phyloP scores from a whole-genome alignment of 2,888 invertebrate genomes.

The Tiphia femorata region DNA sequence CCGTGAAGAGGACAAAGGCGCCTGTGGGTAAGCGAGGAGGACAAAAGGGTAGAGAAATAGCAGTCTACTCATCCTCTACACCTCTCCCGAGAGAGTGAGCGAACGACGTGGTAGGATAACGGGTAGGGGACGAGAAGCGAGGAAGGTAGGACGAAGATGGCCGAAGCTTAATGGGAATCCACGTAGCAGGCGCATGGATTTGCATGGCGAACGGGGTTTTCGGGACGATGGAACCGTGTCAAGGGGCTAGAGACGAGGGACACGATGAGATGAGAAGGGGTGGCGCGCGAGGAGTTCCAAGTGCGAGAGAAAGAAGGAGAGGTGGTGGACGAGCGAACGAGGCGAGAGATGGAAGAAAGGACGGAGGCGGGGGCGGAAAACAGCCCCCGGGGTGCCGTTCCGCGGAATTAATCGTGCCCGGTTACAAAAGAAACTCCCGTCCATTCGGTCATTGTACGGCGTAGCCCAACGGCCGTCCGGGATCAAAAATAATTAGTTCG shows the following conservation, averaged over 20 bases:
- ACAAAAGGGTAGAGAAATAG: too few relatives aligned
- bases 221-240: constrained; percentile 42
- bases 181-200: constrained; percentile 35
- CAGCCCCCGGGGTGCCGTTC: constrained; percentile 54
- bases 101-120: too few relatives aligned
- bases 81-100: too few relatives aligned
- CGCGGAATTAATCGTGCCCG: constrained; percentile 52
- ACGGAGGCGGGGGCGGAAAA: constrained; percentile 12
- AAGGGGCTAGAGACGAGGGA: constrained; percentile 27
- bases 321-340: constrained; percentile 18
- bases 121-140: constrained; percentile 15
- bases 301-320: too few relatives aligned
- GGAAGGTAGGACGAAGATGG: constrained; percentile 1
- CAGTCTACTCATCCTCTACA: too few relatives aligned
- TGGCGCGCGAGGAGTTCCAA: too few relatives aligned
- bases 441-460: constrained; percentile 34
- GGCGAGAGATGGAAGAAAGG: constrained; percentile 15
- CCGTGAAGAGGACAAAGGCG: neutral
- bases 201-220: constrained; percentile 47
- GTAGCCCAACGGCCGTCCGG: constrained; percentile 7
- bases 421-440: constrained; percentile 49
- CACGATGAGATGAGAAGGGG: too few relatives aligned
- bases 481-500: constrained; percentile 47
- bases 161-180: constrained; percentile 41
- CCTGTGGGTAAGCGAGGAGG: constrained; percentile 10